Evolutionary conservation across 2,797 vertebrate genomes (phyloP).

Genomic region (Anas acuta): DNA sequence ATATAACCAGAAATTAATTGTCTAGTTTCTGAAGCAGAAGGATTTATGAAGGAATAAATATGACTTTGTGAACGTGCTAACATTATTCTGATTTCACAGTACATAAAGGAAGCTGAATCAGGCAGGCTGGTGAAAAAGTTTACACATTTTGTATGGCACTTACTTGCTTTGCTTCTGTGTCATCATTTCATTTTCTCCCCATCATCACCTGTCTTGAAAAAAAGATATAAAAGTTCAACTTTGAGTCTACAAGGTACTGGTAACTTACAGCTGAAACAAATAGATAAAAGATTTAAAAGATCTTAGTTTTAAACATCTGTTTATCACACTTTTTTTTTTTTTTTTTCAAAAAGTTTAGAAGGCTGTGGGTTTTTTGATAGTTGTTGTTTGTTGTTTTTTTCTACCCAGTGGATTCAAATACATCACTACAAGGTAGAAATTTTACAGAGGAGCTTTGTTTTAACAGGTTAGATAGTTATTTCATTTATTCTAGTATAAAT

Average conservation of each 20-base stretch:
- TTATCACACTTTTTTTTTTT: background rate
- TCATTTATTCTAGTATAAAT: background rate
- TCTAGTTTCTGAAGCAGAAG: background rate
- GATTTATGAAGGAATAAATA: background rate
- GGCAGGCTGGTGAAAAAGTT: background rate
- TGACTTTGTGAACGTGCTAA: background rate
- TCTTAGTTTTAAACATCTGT: background rate
- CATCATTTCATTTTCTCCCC: background rate
- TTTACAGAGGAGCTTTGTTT: background rate
- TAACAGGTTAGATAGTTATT: background rate
- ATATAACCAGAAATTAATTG: background rate
- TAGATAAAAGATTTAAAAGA: background rate
- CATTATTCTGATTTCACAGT: background rate
- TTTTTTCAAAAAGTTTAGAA: no score
- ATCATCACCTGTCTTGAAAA: background rate
- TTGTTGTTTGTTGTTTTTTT: background rate
- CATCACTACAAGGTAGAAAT: background rate
- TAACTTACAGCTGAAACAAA: background rate
- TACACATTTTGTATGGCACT: background rate
- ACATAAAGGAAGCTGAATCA: background rate
- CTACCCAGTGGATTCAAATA: background rate
- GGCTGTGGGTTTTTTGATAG: no score
- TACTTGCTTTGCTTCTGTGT: background rate
- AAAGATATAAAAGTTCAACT: background rate
- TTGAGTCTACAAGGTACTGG: background rate